These are phyloP conservation scores for Beroe ovata DNA, from an alignment of 37 sponge, comb jelly and placozoan species.

Conservation along the genomic window DNA sequence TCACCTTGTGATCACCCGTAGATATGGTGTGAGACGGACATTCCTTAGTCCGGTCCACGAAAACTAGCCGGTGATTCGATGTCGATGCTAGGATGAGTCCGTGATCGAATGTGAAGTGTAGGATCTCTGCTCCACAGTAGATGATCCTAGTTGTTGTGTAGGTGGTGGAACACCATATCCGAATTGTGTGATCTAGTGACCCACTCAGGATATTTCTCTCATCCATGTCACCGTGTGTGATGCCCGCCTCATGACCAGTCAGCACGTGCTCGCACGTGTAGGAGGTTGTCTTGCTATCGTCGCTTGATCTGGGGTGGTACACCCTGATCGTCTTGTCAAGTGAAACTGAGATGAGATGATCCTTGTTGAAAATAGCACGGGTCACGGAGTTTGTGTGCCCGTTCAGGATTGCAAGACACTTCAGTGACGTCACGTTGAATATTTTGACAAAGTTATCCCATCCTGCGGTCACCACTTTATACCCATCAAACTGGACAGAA, in stretches of 20 bases:
- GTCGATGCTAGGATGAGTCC: slow-evolving; percentile 22
- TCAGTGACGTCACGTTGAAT: slow-evolving; percentile 9
- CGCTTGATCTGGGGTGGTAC: not conserved
- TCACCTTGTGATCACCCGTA: not conserved
- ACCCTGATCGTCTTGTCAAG: slow-evolving; percentile 45
- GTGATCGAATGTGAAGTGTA: slow-evolving; percentile 57
- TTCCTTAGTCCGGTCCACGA: slow-evolving; percentile 17
- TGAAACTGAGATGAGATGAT: slow-evolving; percentile 20
- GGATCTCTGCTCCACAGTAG: slow-evolving; percentile 56
- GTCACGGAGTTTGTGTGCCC: slow-evolving; percentile 41
- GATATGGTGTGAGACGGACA: slow-evolving; percentile 9
- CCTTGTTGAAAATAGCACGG: slow-evolving; percentile 35
- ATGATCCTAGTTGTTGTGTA: slow-evolving; percentile 25
- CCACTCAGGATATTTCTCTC: not conserved
- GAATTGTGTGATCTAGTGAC: slow-evolving; percentile 14
- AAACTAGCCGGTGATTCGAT: not conserved
- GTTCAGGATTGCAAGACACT: not conserved
- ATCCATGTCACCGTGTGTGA: slow-evolving; percentile 63
- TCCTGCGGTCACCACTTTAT: slow-evolving; percentile 38
- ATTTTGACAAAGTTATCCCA: slow-evolving; percentile 63
- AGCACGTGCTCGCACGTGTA: slow-evolving; percentile 63
- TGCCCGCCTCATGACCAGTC: slow-evolving; percentile 47
- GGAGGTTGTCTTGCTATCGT: not conserved
- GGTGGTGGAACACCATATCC: slow-evolving; percentile 22
- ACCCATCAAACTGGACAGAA: slow-evolving; percentile 52